Percentiles rank a stretch among this genome's conserved stretches.
Conservation (phyloP, 2,113 vertebrate genomes). For the Crotalus viridis region DNA sequence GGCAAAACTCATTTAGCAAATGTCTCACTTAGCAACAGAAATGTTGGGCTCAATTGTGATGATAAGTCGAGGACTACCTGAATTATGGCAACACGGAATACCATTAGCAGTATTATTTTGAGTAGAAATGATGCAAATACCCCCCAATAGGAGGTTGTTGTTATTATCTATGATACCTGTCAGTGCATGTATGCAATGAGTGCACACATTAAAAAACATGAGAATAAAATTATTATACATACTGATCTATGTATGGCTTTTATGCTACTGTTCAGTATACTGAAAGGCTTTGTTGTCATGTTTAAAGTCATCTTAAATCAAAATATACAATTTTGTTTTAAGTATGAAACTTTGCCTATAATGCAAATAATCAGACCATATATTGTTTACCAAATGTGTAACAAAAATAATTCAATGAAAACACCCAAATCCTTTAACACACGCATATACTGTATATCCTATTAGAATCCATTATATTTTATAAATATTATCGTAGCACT, state of each 20-base stretch:
- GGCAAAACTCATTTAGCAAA: neutral
- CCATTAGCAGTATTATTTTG: neutral
- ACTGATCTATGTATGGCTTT: neutral
- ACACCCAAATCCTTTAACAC: neutral
- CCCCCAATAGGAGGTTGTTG: neutral
- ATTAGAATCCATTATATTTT: neutral
- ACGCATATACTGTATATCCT: neutral
- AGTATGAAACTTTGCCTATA: neutral
- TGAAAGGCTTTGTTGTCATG: neutral
- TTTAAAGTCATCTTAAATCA: neutral
- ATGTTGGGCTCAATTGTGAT: neutral
- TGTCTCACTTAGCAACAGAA: neutral
- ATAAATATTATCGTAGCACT: neutral
- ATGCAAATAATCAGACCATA: no score
- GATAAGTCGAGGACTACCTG: no score
- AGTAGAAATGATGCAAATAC: neutral
- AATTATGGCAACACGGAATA: neutral
- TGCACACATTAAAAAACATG: neutral
- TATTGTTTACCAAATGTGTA: neutral
- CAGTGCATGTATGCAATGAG: neutral
- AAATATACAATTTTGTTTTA: neutral
- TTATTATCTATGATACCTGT: neutral
- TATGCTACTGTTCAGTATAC: neutral
- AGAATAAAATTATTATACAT: neutral
- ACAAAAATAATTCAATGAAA: neutral